Conservation (phyloP, 2,888 invertebrate species). For the Macropis europaea region DNA sequence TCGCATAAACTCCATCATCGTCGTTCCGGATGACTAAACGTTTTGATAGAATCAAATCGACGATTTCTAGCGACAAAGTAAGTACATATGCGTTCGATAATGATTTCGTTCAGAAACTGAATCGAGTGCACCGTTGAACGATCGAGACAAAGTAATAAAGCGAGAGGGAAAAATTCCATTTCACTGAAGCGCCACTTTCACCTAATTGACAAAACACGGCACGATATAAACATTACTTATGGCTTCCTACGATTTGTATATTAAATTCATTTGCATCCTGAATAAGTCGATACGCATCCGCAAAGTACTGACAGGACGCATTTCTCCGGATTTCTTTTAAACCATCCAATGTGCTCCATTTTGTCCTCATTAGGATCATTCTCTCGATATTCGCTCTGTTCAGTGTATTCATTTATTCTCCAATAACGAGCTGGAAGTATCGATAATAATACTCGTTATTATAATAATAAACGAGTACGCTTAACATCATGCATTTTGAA, state of each 20-base stretch:
- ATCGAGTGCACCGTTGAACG: background rate
- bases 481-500: too few species aligned
- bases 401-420: background rate
- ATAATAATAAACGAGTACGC: too few species aligned
- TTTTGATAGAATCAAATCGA: background rate
- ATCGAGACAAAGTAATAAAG: background rate
- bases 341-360: background rate
- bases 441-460: background rate
- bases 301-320: background rate
- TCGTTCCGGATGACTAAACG: constrained; percentile 1
- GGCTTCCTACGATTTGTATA: background rate
- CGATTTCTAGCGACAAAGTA: too few species aligned
- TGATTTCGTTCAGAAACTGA: too few species aligned
- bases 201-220: constrained; percentile 31
- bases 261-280: background rate
- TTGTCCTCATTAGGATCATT: background rate
- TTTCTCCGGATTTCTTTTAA: background rate
- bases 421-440: background rate
- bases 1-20: background rate
- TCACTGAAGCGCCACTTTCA: constrained; percentile 43
- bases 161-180: constrained; percentile 14
- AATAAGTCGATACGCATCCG: background rate
- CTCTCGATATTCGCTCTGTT: background rate
- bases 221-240: background rate
- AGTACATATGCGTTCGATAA: too few species aligned